These are phyloP conservation scores for Cryptus viduatorius DNA, from an alignment of 2,888 invertebrate genomes.

Conservation along the genomic window DNA sequence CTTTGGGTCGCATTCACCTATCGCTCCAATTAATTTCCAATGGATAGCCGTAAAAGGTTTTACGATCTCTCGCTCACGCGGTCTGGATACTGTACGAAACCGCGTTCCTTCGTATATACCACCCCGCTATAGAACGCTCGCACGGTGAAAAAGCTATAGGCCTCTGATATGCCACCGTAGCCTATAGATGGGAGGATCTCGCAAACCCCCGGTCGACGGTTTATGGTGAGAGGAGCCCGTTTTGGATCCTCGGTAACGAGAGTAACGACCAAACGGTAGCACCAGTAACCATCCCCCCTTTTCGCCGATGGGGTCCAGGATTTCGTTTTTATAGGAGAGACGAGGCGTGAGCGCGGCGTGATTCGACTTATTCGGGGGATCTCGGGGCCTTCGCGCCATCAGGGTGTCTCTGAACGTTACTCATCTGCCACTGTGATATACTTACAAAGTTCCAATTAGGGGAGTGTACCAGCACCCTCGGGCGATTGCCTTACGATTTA, in stretches of 20 bases:
- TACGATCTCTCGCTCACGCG: slow-evolving; percentile 63
- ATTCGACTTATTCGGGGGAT: slow-evolving; percentile 41
- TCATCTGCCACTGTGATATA: slow-evolving; percentile 31
- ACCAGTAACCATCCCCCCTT: slow-evolving; percentile 21
- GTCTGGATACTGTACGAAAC: slow-evolving; percentile 49
- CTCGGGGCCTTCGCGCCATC: neutral
- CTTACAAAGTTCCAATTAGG: slow-evolving; percentile 58
- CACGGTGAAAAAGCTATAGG: slow-evolving; percentile 11
- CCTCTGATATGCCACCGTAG: slow-evolving; percentile 12
- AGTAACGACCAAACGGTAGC: slow-evolving; percentile 61
- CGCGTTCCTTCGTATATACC: slow-evolving; percentile 2
- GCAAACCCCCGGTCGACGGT: slow-evolving; percentile 44
- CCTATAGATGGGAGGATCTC: slow-evolving; percentile 15
- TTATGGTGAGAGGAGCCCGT: slow-evolving; percentile 60
- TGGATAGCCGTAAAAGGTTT: slow-evolving; percentile 74
- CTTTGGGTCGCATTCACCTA: slow-evolving; percentile 58
- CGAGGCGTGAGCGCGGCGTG: slow-evolving; percentile 57
- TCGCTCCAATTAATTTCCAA: slow-evolving; percentile 74
- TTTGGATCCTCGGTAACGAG: slow-evolving; percentile 57
- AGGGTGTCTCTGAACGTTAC: slow-evolving; percentile 45
- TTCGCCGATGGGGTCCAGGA: slow-evolving; percentile 26
- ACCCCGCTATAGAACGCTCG: neutral
- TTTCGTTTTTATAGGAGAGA: slow-evolving; percentile 63
- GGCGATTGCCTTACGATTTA: slow-evolving; percentile 50
- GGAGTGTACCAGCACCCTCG: slow-evolving; percentile 4